Conservation (phyloP, 2,113 vertebrate genomes). For the Lophochroa leadbeateri region DNA sequence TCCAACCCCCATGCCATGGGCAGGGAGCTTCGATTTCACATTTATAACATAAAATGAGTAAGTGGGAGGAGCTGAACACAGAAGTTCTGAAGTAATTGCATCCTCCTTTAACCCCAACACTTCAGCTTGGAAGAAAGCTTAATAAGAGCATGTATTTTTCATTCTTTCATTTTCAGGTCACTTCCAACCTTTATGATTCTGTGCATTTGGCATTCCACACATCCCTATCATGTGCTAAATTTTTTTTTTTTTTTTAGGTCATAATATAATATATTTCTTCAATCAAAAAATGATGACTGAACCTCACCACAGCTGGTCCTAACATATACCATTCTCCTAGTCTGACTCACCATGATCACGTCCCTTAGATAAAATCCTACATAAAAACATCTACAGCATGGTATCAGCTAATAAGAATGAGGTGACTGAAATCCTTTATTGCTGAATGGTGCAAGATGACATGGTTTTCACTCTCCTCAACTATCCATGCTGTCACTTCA, state of each 20-base stretch:
- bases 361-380: neutral
- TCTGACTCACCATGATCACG: neutral
- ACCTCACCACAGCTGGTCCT: neutral
- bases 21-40: neutral
- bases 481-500: neutral
- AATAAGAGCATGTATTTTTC: neutral
- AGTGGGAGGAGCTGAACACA: neutral
- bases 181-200: neutral
- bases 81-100: neutral
- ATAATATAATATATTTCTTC: neutral
- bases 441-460: neutral
- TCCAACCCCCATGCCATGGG: neutral
- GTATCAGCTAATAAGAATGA: neutral
- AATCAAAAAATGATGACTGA: neutral
- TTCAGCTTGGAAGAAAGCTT: neutral
- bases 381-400: neutral
- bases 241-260: neutral
- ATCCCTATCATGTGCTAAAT: neutral
- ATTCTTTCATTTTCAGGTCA: neutral
- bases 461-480: neutral
- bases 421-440: neutral
- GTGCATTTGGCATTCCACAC: neutral
- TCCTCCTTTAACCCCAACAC: neutral
- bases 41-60: neutral
- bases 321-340: neutral